phyloP scores from a whole-genome alignment of 1,140 invertebrate species.

The Brevipalpus yothersi region DNA sequence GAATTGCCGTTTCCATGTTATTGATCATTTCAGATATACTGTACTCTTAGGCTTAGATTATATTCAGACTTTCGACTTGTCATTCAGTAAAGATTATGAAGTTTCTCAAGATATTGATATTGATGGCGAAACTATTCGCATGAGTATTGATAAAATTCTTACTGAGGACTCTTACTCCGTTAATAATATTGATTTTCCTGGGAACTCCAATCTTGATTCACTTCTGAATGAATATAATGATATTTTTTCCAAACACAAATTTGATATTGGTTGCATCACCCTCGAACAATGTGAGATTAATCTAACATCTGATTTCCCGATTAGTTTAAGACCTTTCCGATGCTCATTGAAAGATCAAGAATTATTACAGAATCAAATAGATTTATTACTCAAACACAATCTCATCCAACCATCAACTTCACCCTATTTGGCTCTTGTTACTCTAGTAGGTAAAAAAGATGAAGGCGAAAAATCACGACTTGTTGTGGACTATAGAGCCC shows the following conservation, averaged over 20 bases:
- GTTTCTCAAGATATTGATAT: neutral
- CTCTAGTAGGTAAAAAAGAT: neutral
- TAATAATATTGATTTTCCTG: neutral
- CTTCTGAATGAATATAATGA: neutral
- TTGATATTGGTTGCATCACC: neutral
- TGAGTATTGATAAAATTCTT: neutral
- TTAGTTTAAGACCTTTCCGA: neutral
- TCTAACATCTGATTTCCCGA: neutral
- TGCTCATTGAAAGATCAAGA: neutral
- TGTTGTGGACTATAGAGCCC: neutral
- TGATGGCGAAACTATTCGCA: neutral
- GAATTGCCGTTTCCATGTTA: neutral
- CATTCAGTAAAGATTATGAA: neutral
- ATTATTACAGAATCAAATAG: neutral
- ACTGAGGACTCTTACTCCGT: too few species aligned
- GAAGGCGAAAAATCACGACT: slow-evolving; percentile 1
- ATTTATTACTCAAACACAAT: neutral
- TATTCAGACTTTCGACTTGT: neutral
- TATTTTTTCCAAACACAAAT: neutral
- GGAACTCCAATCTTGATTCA: neutral
- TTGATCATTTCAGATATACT: neutral
- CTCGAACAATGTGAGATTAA: neutral
- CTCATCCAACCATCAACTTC: neutral
- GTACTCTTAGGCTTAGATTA: neutral
- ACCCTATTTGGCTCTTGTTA: neutral